These are phyloP conservation scores for Drosophila glabriapex DNA, from an alignment of 2,888 invertebrate genomes.

Conservation along the genomic window DNA sequence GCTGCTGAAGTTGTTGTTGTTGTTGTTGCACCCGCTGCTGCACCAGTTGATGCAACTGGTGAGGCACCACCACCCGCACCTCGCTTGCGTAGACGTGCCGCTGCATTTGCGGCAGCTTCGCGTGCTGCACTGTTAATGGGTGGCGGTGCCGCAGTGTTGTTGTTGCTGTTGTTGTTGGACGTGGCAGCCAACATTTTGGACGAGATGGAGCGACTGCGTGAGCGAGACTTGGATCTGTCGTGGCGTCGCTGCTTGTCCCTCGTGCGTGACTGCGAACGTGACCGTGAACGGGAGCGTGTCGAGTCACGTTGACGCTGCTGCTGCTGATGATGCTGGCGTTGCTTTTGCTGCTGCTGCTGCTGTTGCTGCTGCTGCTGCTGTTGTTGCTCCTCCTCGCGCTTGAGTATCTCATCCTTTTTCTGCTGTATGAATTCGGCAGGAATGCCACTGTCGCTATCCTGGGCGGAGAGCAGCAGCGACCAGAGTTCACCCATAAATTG, in stretches of 20 bases:
- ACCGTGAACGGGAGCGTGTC: slow-evolving; percentile 84
- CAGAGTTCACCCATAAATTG: slow-evolving; percentile 99
- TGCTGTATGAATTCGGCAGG: slow-evolving; percentile 97
- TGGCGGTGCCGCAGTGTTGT: slow-evolving; percentile 24
- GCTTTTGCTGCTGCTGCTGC: slow-evolving; percentile 15
- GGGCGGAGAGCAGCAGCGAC: slow-evolving; percentile 97
- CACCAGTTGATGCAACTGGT: slow-evolving; percentile 65
- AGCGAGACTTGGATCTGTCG: slow-evolving; percentile 65
- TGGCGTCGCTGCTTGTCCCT: slow-evolving; percentile 51
- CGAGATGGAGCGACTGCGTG: slow-evolving; percentile 52
- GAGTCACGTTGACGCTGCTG: slow-evolving; percentile 74
- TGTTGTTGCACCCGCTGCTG: slow-evolving; percentile 54
- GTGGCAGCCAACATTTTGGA: slow-evolving; percentile 35
- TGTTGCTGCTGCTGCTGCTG: slow-evolving; percentile 58
- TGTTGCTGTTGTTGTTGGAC: slow-evolving; percentile 48
- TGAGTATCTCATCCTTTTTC: slow-evolving; percentile 98
- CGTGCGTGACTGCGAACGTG: slow-evolving; percentile 70
- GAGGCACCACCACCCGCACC: slow-evolving; percentile 51
- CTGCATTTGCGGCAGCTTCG: slow-evolving; percentile 77
- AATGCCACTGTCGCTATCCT: slow-evolving; percentile 97
- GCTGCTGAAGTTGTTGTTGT: slow-evolving; percentile 71
- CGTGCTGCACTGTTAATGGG: slow-evolving; percentile 76
- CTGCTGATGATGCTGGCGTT: slow-evolving; percentile 36
- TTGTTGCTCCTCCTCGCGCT: slow-evolving; percentile 87
- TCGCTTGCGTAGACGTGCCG: slow-evolving; percentile 81